These are phyloP conservation scores for Seira musarum DNA, from an alignment of 2,888 invertebrate genomes.

Conservation along the genomic window DNA sequence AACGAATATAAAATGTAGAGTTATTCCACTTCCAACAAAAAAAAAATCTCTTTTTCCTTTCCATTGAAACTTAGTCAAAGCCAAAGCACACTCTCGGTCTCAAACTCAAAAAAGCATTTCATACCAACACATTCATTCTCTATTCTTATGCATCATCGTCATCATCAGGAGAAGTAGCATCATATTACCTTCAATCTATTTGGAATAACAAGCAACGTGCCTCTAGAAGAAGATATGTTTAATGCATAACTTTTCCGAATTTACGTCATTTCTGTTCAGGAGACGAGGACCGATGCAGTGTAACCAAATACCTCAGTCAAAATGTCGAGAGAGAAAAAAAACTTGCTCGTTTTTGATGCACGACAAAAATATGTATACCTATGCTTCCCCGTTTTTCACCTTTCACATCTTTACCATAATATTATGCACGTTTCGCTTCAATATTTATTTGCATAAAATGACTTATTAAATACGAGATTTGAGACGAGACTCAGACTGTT, in stretches of 20 bases:
- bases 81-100: conserved; percentile 29
- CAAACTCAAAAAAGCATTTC: not conserved
- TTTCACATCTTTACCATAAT: no score
- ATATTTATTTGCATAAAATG: conserved; percentile 53
- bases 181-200: conserved; percentile 11
- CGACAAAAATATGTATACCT: not conserved
- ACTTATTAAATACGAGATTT: conserved; percentile 46
- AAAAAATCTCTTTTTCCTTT: conserved; percentile 43
- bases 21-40: conserved; percentile 12
- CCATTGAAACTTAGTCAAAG: conserved; percentile 58
- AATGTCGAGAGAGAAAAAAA: conserved; percentile 8
- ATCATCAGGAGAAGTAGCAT: no score
- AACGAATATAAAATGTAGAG: not conserved
- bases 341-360: conserved; percentile 15
- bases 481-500: conserved; percentile 1
- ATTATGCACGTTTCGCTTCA: no score
- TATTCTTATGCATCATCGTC: no score
- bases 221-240: not conserved
- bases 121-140: not conserved
- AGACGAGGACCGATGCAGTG: conserved; percentile 49
- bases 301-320: conserved; percentile 43
- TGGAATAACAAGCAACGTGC: not conserved
- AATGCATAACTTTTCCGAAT: not conserved
- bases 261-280: conserved; percentile 25
- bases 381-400: conserved; percentile 16